These are phyloP conservation scores for Pelecanoides urinatrix DNA, from an alignment of 2,113 vertebrate genomes.

Conservation along the genomic window DNA sequence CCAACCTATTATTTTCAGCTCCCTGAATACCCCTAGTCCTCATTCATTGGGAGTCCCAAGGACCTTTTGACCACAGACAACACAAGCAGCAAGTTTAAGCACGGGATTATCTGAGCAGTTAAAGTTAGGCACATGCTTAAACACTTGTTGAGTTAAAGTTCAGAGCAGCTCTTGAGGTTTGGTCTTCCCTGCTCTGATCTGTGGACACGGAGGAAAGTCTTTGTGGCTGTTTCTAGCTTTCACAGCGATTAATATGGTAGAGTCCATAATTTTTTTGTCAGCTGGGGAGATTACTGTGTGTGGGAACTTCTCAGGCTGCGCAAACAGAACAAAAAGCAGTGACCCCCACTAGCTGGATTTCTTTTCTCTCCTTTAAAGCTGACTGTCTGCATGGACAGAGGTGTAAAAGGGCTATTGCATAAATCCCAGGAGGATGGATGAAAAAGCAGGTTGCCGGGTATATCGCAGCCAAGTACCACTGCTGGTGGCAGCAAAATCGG, in stretches of 20 bases:
- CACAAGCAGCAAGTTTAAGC: slow-evolving; percentile 1
- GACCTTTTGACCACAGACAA: not conserved
- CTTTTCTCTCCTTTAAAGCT: not conserved
- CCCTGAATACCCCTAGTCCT: not conserved
- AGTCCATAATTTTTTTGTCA: not conserved
- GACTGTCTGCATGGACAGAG: not conserved
- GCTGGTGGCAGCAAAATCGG: not conserved
- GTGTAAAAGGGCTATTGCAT: not conserved
- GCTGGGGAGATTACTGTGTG: not conserved
- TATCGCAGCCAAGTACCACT: not conserved
- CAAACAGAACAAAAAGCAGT: not conserved
- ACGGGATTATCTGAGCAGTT: not conserved
- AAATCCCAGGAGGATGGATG: not conserved
- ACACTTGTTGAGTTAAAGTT: not conserved
- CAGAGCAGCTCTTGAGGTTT: not conserved
- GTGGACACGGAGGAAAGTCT: not conserved
- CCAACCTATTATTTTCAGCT: not conserved
- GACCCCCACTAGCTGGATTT: not conserved
- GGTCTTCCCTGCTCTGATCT: not conserved
- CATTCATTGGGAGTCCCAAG: not conserved
- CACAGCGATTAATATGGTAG: not conserved
- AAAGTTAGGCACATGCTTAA: not conserved
- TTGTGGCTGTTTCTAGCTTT: not conserved
- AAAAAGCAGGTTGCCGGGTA: not conserved
- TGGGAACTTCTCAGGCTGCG: not conserved